phyloP scores from a whole-genome alignment of 2,113 vertebrate species.

The Fregetta grallaria region DNA sequence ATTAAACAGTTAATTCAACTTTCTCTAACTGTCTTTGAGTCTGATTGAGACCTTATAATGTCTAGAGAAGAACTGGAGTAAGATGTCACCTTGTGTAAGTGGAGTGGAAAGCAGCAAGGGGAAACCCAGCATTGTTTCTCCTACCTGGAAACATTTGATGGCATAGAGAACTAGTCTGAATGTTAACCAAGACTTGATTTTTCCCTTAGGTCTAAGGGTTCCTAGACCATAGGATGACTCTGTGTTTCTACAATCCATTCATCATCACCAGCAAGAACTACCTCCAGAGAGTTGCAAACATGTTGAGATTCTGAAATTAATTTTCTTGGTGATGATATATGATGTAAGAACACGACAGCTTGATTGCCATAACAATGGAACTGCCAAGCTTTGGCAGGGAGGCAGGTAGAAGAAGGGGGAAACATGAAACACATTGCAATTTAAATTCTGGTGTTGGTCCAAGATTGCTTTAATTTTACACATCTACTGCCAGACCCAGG shows the following conservation, averaged over 20 bases:
- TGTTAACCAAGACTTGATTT: neutral
- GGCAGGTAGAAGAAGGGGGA: neutral
- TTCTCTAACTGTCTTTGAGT: neutral
- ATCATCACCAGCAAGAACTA: neutral
- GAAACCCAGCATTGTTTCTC: neutral
- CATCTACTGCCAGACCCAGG: neutral
- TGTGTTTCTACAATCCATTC: constrained; percentile 12
- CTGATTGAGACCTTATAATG: neutral
- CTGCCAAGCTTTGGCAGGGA: neutral
- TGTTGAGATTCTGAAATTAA: constrained; percentile 40
- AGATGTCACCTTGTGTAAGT: neutral
- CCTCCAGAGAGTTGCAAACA: constrained; percentile 27
- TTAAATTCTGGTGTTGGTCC: constrained; percentile 29
- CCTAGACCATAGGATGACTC: neutral
- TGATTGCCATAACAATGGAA: constrained; percentile 58
- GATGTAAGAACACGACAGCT: constrained; percentile 25
- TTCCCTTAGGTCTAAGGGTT: neutral
- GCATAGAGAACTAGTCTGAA: neutral
- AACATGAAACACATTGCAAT: constrained; percentile 5
- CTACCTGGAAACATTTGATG: neutral
- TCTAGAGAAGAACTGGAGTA: neutral
- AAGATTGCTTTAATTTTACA: constrained; percentile 37
- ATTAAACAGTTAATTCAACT: neutral
- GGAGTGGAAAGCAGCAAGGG: neutral
- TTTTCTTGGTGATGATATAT: constrained; percentile 37